phyloP scores from a whole-genome alignment of 2,113 vertebrate genomes.

The Hippocampus zosterae region DNA sequence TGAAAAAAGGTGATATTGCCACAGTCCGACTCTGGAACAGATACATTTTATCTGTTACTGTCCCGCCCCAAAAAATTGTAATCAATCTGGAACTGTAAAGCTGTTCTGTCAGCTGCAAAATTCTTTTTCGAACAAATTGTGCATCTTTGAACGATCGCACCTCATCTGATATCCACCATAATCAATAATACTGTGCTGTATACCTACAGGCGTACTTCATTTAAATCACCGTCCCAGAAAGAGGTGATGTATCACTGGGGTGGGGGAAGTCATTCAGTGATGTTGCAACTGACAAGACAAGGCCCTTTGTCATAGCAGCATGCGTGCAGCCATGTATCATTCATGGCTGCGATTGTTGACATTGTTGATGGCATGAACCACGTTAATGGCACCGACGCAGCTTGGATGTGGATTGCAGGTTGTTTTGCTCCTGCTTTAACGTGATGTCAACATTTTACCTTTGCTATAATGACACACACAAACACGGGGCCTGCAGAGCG shows the following conservation, averaged over 20 bases:
- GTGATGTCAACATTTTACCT: background rate
- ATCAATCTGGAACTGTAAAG: too few species aligned
- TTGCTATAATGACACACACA: slow-evolving; percentile 23
- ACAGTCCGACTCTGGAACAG: too few species aligned
- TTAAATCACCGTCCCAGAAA: slow-evolving; percentile 12
- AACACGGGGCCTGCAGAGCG: background rate
- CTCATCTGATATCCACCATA: background rate
- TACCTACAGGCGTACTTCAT: background rate
- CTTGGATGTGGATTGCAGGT: background rate
- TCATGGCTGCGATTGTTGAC: slow-evolving; percentile 42
- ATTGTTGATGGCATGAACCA: slow-evolving; percentile 35
- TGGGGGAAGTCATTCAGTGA: slow-evolving; percentile 28
- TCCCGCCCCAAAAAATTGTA: too few species aligned
- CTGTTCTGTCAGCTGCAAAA: background rate
- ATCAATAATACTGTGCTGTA: slow-evolving; percentile 1
- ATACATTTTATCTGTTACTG: too few species aligned
- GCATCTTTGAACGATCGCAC: background rate
- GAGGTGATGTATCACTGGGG: slow-evolving; percentile 1
- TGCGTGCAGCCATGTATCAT: slow-evolving; percentile 42
- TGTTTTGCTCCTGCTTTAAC: slow-evolving; percentile 15
- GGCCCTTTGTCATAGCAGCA: slow-evolving; percentile 31
- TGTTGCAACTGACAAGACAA: slow-evolving; percentile 23
- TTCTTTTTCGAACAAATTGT: background rate
- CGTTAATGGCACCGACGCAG: slow-evolving; percentile 13
- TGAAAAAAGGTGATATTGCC: too few species aligned